phyloP scores from a whole-genome alignment of 1,140 invertebrate species.

The Cecropterus lyciades region DNA sequence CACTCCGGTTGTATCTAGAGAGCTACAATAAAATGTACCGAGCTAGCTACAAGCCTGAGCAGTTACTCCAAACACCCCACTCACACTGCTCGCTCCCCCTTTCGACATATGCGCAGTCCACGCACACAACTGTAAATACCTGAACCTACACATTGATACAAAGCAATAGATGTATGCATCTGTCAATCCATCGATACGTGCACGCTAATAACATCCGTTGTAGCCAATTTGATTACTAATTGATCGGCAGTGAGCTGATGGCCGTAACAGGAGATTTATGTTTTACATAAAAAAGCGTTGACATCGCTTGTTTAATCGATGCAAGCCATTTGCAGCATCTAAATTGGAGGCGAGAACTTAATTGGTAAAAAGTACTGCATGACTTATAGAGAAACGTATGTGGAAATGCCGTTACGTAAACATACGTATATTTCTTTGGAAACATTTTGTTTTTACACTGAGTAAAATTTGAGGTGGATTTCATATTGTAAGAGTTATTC shows the following conservation, averaged over 20 bases:
- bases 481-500: too few relatives aligned
- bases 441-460: neutral
- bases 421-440: neutral
- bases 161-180: slow-evolving; percentile 62
- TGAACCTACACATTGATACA: slow-evolving; percentile 54
- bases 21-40: slow-evolving; percentile 83
- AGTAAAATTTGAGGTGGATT: too few relatives aligned
- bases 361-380: slow-evolving; percentile 1
- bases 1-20: slow-evolving; percentile 73
- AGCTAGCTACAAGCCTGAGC: slow-evolving; percentile 80
- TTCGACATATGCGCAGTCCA: slow-evolving; percentile 74
- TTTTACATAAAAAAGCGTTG: slow-evolving; percentile 32
- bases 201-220: slow-evolving; percentile 54
- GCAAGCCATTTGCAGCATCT: slow-evolving; percentile 16
- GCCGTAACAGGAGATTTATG: slow-evolving; percentile 32
- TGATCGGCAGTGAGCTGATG: slow-evolving; percentile 44
- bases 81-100: slow-evolving; percentile 46
- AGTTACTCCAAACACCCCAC: slow-evolving; percentile 66
- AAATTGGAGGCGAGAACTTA: slow-evolving; percentile 18
- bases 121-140: slow-evolving; percentile 39
- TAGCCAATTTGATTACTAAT: slow-evolving; percentile 60
- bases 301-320: slow-evolving; percentile 14
- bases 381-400: slow-evolving; percentile 14
- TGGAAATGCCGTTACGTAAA: slow-evolving; percentile 13
- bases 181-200: slow-evolving; percentile 64